Percentiles rank a stretch among this genome's conserved stretches.
These are phyloP conservation scores for Tuberolachnus salignus DNA, from an alignment of 2,888 invertebrate genomes.

Conservation along the genomic window DNA sequence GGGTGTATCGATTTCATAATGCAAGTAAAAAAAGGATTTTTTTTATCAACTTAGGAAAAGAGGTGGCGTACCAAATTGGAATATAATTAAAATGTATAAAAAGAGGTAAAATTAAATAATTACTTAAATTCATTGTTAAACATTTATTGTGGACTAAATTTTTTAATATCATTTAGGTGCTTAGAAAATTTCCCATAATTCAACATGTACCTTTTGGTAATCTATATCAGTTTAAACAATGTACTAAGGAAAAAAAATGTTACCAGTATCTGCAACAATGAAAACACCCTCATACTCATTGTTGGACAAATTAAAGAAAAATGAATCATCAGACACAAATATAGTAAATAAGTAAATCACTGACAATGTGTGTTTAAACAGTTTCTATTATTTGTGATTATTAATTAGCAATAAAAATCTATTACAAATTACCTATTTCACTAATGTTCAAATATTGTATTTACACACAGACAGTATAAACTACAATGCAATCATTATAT, in stretches of 20 bases:
- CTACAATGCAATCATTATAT: no score
- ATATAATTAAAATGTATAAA: slow-evolving; percentile 98
- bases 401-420: no score
- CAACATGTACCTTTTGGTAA: slow-evolving; percentile 95
- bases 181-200: slow-evolving; percentile 91
- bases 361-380: background rate
- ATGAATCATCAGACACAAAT: background rate
- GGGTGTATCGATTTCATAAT: slow-evolving; percentile 91
- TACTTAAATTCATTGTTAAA: background rate
- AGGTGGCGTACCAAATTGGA: slow-evolving; percentile 91
- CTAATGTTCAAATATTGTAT: no score
- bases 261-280: background rate
- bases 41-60: slow-evolving; percentile 98
- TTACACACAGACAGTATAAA: no score
- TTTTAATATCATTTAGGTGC: slow-evolving; percentile 67
- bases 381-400: background rate
- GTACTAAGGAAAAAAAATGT: slow-evolving; percentile 15
- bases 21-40: slow-evolving; percentile 93
- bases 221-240: slow-evolving; percentile 66
- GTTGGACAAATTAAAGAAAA: slow-evolving; percentile 47
- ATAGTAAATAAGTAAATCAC: slow-evolving; percentile 10
- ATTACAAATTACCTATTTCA: no score
- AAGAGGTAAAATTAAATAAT: slow-evolving; percentile 85
- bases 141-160: slow-evolving; percentile 47
- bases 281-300: slow-evolving; percentile 13